Conservation (phyloP, 1,140 invertebrate species). For the Eumaeus atala region DNA sequence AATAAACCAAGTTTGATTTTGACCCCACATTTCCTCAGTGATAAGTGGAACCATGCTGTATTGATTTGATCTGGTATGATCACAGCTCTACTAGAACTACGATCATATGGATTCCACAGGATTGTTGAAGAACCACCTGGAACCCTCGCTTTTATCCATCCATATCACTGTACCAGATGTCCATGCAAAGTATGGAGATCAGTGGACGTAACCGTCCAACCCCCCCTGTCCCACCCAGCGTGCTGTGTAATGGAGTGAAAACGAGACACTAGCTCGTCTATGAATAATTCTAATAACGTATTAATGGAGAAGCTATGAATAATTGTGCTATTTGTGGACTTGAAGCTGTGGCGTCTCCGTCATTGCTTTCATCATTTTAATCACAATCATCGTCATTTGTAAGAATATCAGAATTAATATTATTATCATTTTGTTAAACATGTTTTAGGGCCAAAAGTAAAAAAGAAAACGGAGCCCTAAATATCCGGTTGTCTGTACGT, state of each 20-base stretch:
- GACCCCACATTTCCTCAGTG: too few species aligned
- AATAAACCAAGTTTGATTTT: too few species aligned
- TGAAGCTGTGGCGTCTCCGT: not conserved
- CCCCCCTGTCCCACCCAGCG: conserved; percentile 12
- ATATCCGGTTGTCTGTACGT: too few species aligned
- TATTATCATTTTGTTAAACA: not conserved
- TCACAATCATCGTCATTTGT: not conserved
- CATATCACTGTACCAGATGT: not conserved
- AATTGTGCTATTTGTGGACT: not conserved
- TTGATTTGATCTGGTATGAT: too few species aligned
- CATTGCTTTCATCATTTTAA: not conserved
- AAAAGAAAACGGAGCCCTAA: not conserved
- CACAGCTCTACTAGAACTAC: too few species aligned
- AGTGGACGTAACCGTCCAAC: conserved; percentile 17
- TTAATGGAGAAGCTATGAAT: conserved; percentile 6
- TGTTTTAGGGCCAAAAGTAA: not conserved
- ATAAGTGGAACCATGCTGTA: too few species aligned
- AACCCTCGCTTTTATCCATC: not conserved
- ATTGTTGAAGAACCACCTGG: too few species aligned
- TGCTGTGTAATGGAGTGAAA: conserved; percentile 37
- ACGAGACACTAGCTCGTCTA: conserved; percentile 34
- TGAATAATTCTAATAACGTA: conserved; percentile 28
- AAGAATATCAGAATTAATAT: not conserved
- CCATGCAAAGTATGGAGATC: conserved; percentile 6
- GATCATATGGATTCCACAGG: too few species aligned